Percentiles rank a stretch among this genome's conserved stretches.
Evolutionary conservation across 2,888 invertebrate genomes (phyloP).

Genomic region (Catocala sponsa): DNA sequence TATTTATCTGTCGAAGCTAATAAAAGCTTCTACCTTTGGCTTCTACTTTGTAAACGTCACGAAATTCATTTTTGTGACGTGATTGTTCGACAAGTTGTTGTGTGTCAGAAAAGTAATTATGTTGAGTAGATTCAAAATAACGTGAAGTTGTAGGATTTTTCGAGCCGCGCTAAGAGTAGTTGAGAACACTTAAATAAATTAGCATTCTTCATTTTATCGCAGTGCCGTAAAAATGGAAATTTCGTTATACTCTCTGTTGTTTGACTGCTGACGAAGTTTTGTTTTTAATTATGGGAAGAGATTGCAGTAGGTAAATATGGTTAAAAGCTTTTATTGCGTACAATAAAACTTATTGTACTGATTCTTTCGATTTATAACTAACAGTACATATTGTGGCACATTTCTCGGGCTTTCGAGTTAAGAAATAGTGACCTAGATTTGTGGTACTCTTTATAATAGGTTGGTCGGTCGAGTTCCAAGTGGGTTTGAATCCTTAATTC

Average conservation of each 20-base stretch:
- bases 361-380: background rate
- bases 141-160: constrained; percentile 25
- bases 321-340: no score
- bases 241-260: constrained; percentile 29
- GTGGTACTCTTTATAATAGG: constrained; percentile 11
- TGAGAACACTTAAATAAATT: constrained; percentile 43
- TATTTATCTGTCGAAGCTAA: background rate
- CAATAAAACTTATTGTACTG: no score
- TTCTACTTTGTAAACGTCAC: background rate
- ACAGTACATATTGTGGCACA: background rate
- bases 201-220: constrained; percentile 39
- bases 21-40: constrained; percentile 1
- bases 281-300: constrained; percentile 27
- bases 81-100: background rate
- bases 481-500: constrained; percentile 45
- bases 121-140: constrained; percentile 25
- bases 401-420: constrained; percentile 2
- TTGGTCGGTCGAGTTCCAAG: constrained; percentile 28
- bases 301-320: background rate
- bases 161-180: constrained; percentile 27
- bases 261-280: constrained; percentile 37
- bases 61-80: background rate
- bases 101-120: constrained; percentile 20
- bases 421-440: constrained; percentile 30
- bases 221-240: constrained; percentile 36